phyloP scores from a whole-genome alignment of 2,797 vertebrate genomes.

The Chaetophractus vellerosus region DNA sequence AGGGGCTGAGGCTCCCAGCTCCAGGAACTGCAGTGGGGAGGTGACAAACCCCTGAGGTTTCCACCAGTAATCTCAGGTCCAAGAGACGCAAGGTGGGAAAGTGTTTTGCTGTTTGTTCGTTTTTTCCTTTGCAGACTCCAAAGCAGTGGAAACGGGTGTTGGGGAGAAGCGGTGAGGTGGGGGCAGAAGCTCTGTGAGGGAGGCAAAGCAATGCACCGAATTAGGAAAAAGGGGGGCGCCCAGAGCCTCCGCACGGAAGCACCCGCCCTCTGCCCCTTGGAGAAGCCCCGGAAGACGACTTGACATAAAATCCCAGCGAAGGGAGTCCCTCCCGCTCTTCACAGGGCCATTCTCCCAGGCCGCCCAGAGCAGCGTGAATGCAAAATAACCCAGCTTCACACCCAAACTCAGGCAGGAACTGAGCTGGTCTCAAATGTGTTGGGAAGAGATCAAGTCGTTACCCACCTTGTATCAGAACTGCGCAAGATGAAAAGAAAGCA shows the following conservation, averaged over 20 bases:
- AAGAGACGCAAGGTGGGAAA: too few species aligned
- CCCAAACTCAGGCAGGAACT: neutral
- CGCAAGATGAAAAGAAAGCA: neutral
- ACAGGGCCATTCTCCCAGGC: neutral
- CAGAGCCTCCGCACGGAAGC: too few species aligned
- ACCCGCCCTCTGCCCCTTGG: too few species aligned
- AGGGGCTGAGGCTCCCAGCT: accelerated
- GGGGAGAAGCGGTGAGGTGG: too few species aligned
- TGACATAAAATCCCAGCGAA: neutral
- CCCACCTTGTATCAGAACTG: neutral
- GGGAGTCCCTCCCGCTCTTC: accelerated
- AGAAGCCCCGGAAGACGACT: too few species aligned
- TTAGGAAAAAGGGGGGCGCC: too few species aligned
- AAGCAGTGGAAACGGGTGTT: too few species aligned
- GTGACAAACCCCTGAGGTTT: neutral
- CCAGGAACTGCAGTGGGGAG: neutral
- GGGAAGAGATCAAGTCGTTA: neutral
- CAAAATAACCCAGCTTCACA: neutral
- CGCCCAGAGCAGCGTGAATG: too few species aligned
- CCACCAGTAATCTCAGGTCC: accelerated
- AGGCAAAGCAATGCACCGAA: too few species aligned
- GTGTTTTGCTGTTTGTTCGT: too few species aligned
- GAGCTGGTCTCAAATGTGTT: neutral
- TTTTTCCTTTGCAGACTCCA: too few species aligned
- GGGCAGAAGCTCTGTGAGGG: too few species aligned